A percentile compares a stretch with the other conserved stretches of the same genome.
Evolutionary conservation across 1,140 invertebrate genomes (phyloP).

Genomic region (Halyomorpha halys): DNA sequence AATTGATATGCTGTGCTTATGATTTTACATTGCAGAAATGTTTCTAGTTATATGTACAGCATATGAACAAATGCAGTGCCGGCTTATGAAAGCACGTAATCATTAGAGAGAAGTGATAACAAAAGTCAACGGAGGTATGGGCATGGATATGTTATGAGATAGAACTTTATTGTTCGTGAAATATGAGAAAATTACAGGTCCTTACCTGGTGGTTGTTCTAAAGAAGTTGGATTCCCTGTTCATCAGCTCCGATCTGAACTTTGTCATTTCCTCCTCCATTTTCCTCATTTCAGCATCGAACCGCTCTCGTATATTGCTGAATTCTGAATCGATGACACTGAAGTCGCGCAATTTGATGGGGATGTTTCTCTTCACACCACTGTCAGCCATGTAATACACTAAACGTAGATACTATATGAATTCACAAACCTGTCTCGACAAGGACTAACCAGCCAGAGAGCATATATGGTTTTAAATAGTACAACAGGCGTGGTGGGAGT

Average conservation of each 20-base stretch:
- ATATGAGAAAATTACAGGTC: not conserved
- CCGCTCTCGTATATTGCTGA: slow-evolving; percentile 86
- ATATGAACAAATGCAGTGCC: too few species aligned
- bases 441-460: not conserved
- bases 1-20: too few species aligned
- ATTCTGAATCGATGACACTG: slow-evolving; percentile 92
- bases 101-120: too few species aligned
- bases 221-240: slow-evolving; percentile 86
- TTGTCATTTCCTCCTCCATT: slow-evolving; percentile 97
- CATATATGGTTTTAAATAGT: slow-evolving; percentile 22
- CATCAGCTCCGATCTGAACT: slow-evolving; percentile 85
- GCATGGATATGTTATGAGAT: too few species aligned
- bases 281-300: slow-evolving; percentile 95
- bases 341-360: slow-evolving; percentile 89
- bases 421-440: not conserved
- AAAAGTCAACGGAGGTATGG: too few species aligned
- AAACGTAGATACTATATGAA: not conserved
- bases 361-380: slow-evolving; percentile 72
- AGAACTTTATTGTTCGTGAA: too few species aligned
- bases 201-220: slow-evolving; percentile 72
- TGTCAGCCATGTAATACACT: slow-evolving; percentile 31
- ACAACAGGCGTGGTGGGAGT: not conserved
- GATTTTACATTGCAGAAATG: too few species aligned
- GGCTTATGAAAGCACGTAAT: too few species aligned
- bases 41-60: too few species aligned